phyloP scores from a whole-genome alignment of 2,113 vertebrate species.

The Deroptyus accipitrinus region DNA sequence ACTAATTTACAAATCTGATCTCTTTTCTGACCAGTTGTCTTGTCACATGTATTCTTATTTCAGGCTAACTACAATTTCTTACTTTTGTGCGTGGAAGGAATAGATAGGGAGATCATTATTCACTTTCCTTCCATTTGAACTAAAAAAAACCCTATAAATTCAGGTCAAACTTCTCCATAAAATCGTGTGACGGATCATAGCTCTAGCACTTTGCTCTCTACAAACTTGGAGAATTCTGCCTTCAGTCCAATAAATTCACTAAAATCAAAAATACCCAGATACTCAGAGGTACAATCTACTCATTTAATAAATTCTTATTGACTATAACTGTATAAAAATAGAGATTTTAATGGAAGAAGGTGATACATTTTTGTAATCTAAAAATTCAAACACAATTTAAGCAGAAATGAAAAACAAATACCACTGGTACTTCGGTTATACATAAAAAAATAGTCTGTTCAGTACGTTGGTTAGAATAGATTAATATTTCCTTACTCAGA shows the following conservation, averaged over 20 bases:
- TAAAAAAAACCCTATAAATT: neutral
- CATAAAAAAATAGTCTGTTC: neutral
- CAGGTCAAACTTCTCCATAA: neutral
- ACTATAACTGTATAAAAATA: neutral
- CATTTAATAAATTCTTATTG: neutral
- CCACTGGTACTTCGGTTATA: neutral
- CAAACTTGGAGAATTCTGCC: neutral
- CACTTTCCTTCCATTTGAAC: neutral
- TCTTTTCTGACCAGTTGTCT: neutral
- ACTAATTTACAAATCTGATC: neutral
- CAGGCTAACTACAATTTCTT: neutral
- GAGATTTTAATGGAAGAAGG: neutral
- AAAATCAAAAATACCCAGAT: neutral
- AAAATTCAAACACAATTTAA: neutral
- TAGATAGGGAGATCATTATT: neutral
- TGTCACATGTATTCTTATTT: neutral
- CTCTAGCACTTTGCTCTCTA: neutral
- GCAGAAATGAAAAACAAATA: neutral
- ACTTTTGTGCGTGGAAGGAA: neutral
- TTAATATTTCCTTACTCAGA: neutral
- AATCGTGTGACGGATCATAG: neutral
- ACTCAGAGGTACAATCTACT: neutral
- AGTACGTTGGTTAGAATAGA: neutral
- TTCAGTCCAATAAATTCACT: neutral
- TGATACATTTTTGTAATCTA: neutral